These are phyloP conservation scores for Brachionus rubens DNA, from an alignment of 1,140 invertebrate species.

Conservation along the genomic window DNA sequence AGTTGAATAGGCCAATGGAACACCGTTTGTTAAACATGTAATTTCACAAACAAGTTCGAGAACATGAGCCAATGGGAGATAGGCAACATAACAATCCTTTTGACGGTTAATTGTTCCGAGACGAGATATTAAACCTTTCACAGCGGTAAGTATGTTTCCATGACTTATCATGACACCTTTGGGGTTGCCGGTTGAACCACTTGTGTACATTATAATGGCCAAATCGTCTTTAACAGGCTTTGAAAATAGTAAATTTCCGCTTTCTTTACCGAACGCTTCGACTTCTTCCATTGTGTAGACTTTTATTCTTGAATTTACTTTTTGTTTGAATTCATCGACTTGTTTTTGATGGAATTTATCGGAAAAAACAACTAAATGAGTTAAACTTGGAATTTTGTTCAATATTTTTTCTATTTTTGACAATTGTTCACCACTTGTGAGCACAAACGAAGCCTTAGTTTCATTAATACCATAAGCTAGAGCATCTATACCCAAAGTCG, in stretches of 20 bases:
- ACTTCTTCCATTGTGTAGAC: neutral
- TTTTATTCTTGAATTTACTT: neutral
- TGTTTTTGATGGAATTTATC: constrained; percentile 22
- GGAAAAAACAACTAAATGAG: constrained; percentile 2
- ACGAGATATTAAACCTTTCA: constrained; percentile 64
- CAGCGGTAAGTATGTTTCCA: constrained; percentile 74
- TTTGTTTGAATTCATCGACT: neutral
- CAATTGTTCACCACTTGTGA: constrained; percentile 52
- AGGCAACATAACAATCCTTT: constrained; percentile 77
- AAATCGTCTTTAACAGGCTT: constrained; percentile 53
- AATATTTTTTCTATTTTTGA: constrained; percentile 40
- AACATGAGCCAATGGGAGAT: constrained; percentile 93
- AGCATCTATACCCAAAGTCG: constrained; percentile 91
- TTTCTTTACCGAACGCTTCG: neutral
- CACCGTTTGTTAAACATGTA: constrained; percentile 68
- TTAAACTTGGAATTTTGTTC: neutral
- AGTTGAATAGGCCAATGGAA: constrained; percentile 90
- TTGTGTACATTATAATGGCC: constrained; percentile 62
- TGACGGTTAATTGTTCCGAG: constrained; percentile 76
- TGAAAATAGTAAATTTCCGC: neutral
- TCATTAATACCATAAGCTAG: constrained; percentile 33
- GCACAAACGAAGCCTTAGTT: neutral
- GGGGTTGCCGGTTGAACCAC: constrained; percentile 60
- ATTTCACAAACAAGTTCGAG: constrained; percentile 77
- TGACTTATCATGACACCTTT: constrained; percentile 71